Evolutionary conservation across 2,797 vertebrate genomes (phyloP), one percentile per base, ranked within the genome.

Genomic region (Gouania willdenowi): DNA sequence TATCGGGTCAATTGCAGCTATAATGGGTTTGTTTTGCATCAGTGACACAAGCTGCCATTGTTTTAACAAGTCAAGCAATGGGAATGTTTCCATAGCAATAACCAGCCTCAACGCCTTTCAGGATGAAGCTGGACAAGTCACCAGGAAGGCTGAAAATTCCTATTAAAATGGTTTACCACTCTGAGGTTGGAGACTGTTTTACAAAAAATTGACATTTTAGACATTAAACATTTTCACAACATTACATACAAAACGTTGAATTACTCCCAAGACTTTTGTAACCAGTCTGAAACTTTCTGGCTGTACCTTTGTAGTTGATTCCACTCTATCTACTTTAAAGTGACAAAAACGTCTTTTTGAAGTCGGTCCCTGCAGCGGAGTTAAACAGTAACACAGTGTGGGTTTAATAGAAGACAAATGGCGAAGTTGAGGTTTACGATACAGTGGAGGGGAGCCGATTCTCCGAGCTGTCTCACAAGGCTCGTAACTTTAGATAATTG

Each of bases 401-500:
- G 59, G 63, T 70, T 73, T 80, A 69, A 83, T 72, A 66, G 78
- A 75, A 73, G 56, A 70, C 47, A 55, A 78, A 72, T 54, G 61
- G 43, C 68, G 48, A 71, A 71, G 47, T 8, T 13, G 43, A 72
- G 59, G 51, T 81, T 80, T 79, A 77, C 46, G 31, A 65, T 66
- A 19, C 66, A 62, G 71, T 40, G 37, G 41, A 67, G 56, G 60
- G 62, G 63, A 55, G 63, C 46, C 24, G 57, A 66, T 74, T 80
- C 68, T 47, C 59, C 5, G 56, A 51, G 49, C 45, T 50, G 44
- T 79, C 79, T 77, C 75, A 18, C 4, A 72, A 74, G 83, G 65
- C 74, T 83, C 61, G 39, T 83, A 83, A 77, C 77, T 75, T 39
- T 28, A 73, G 70, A 68, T 84, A 87, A 89, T 87, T 85, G 82